Base-by-base conservation (phyloP, 2,797 vertebrate species). In the Diceros bicornis region DNA sequence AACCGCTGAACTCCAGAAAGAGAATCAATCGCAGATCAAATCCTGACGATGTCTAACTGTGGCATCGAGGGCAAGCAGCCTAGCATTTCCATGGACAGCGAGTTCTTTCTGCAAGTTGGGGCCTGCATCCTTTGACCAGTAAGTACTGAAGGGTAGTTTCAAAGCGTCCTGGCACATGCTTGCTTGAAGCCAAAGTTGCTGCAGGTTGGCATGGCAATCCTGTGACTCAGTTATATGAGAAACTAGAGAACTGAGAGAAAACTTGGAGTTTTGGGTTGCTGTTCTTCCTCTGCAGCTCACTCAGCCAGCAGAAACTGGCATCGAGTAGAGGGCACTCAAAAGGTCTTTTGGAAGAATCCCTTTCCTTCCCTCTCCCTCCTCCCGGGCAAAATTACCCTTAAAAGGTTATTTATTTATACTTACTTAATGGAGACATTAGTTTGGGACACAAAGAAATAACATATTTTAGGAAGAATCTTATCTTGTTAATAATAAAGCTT, bases 371-470 rank as follows among this genome's bases (percentile, higher is more conserved):
- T 83, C 37, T 55, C 12, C 21, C 7, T 34, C 6, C 20, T 87
- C 55, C 11, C 37, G 94, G 71, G 23, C n/a, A 12, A 29, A 62
- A 55, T 78, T 89, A 79, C 52, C 59, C 74, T 95, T 86, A 75
- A 75, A 94, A 92, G n/a, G 4, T 14, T 64, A 61, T 68, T 88
- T 71, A 66, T 61, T 34, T 85, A 50, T 37, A 50, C n/a, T 50
- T 52, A 18, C 34, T 84, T 78, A n/a, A 47, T 71, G 66, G 41
- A 52, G 37, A 57, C 52, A 71, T 91, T 89, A 59, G 44, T 96
- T 95, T 88, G 89, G 34, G 95, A 94, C 21, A 25, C 52, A 96
- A 71, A 61, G 50, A 96, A 97, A 87, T 72, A 72, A 72, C 85
- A 50, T 11, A 18, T 75, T 74, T 92, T 55, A 29, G 10, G 21